Conservation (phyloP, 2,797 vertebrate genomes). For the Acanthurus tractus region DNA sequence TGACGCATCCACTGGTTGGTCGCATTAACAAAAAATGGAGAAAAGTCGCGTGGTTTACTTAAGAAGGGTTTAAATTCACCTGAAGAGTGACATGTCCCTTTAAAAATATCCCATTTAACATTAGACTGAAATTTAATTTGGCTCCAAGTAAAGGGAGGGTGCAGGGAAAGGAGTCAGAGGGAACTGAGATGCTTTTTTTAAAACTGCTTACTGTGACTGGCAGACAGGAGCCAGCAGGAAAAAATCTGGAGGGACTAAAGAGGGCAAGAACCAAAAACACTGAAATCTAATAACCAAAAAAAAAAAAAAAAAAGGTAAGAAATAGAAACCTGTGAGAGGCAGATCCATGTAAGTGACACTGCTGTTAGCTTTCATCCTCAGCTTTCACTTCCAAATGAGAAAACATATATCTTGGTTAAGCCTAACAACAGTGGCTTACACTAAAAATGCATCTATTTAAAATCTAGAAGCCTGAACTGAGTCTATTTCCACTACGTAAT, state of each 20-base stretch:
- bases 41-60: constrained; percentile 2
- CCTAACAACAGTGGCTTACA: constrained; percentile 61
- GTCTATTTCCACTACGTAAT: constrained; percentile 74
- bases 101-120: constrained; percentile 42
- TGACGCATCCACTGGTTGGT: constrained; percentile 52
- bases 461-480: constrained; percentile 76
- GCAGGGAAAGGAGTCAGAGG: constrained; percentile 11
- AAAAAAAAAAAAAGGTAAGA: constrained; percentile 35
- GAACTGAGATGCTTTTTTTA: constrained; percentile 19
- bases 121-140: constrained; percentile 39
- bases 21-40: constrained; percentile 19
- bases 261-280: constrained; percentile 19
- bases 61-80: constrained; percentile 32
- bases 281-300: constrained; percentile 35
- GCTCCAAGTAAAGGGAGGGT: constrained; percentile 31
- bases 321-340: constrained; percentile 53
- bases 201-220: constrained; percentile 40
- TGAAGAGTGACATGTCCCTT: constrained; percentile 43
- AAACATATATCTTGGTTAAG: constrained; percentile 62
- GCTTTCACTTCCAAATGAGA: constrained; percentile 49
- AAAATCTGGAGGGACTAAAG: constrained; percentile 33
- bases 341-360: constrained; percentile 50
- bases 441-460: constrained; percentile 68
- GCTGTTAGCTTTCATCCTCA: constrained; percentile 54
- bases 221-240: constrained; percentile 24